Conservation (phyloP, 2,888 invertebrate genomes). For the Rhorus exstirpatorius region DNA sequence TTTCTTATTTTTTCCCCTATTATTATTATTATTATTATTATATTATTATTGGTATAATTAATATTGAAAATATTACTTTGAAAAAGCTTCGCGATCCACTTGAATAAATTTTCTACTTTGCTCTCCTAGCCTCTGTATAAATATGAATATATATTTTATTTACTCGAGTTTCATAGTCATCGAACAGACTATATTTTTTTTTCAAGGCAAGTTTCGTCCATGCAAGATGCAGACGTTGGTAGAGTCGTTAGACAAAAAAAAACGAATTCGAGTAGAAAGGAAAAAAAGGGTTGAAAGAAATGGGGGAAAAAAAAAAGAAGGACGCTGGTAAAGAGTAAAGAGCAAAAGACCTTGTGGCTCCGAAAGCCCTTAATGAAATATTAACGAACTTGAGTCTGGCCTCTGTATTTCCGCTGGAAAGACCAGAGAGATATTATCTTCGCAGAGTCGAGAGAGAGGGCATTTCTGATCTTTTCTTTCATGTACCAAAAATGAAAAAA, state of each 20-base stretch:
- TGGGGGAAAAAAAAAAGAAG: conserved; percentile 20
- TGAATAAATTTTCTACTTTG: too few relatives aligned
- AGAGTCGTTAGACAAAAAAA: not conserved
- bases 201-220: not conserved
- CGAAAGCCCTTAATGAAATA: conserved; percentile 68
- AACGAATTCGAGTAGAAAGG: not conserved
- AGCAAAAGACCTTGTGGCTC: conserved; percentile 42
- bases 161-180: not conserved
- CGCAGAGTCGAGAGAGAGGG: conserved; percentile 20
- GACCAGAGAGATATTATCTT: conserved; percentile 37
- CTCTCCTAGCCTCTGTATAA: too few relatives aligned
- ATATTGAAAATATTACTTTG: too few relatives aligned
- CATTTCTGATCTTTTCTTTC: conserved; percentile 20
- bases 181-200: not conserved
- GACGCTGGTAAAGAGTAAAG: conserved; percentile 42
- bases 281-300: conserved; percentile 49
- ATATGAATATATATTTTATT: too few relatives aligned
- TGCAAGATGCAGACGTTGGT: not conserved
- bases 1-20: too few relatives aligned
- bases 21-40: too few relatives aligned
- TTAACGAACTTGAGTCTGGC: conserved; percentile 71
- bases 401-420: conserved; percentile 63
- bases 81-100: too few relatives aligned
- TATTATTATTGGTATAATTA: too few relatives aligned
- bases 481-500: not conserved